A percentile compares a stretch with the other conserved stretches of the same genome.
phyloP scores from a whole-genome alignment of 2,888 invertebrate genomes.

The Cordylochernes scorpioides region DNA sequence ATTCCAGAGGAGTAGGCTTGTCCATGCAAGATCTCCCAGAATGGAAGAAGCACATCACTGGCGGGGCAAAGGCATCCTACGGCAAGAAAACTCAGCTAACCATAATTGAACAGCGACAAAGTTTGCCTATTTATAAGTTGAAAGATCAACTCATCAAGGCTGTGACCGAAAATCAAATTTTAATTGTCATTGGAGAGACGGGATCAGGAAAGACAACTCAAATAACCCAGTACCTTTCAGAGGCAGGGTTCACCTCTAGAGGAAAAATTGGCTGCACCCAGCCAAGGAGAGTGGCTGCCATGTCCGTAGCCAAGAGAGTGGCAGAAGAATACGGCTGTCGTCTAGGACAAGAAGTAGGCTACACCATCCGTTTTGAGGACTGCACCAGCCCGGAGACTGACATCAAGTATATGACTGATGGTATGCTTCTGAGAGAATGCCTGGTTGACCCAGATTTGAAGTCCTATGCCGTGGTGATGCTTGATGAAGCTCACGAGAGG shows the following conservation, averaged over 20 bases:
- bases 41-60: constrained; percentile 96
- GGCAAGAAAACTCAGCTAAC: constrained; percentile 88
- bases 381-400: constrained; percentile 89
- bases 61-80: constrained; percentile 87
- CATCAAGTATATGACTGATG: constrained; percentile 99
- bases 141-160: constrained; percentile 84
- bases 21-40: constrained; percentile 69
- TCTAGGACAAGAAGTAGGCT: constrained; percentile 82
- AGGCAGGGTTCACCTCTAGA: constrained; percentile 67
- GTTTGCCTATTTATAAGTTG: constrained; percentile 80
- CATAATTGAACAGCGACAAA: constrained; percentile 77
- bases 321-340: constrained; percentile 94
- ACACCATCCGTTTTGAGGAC: constrained; percentile 97
- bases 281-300: constrained; percentile 74
- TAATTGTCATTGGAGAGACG: constrained; percentile 96
- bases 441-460: constrained; percentile 79
- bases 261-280: constrained; percentile 83
- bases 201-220: constrained; percentile 98
- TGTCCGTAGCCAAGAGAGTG: constrained; percentile 96
- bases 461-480: constrained; percentile 78
- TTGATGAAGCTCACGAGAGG: constrained; percentile 97
- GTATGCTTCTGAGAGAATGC: constrained; percentile 92
- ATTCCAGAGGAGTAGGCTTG: constrained; percentile 48
- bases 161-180: constrained; percentile 67
- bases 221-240: constrained; percentile 90